phyloP scores from a whole-genome alignment of 2,888 invertebrate species.

The Trachelus iudaicus region DNA sequence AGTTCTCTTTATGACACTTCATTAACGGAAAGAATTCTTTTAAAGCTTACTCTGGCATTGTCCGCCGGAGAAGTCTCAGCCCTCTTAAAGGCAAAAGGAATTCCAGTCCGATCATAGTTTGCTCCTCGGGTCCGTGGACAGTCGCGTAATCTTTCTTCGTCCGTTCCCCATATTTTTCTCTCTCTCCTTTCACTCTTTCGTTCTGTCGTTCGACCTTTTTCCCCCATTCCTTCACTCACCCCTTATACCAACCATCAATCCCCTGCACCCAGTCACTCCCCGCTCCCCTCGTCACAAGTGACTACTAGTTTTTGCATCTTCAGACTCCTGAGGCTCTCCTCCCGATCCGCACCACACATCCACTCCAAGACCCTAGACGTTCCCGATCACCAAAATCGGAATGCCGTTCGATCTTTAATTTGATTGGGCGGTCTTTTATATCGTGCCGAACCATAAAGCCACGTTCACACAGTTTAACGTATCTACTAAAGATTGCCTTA shows the following conservation, averaged over 20 bases:
- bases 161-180: conserved; percentile 16
- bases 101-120: conserved; percentile 59
- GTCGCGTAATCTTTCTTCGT: conserved; percentile 47
- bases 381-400: conserved; percentile 23
- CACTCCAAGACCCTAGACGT: conserved; percentile 21
- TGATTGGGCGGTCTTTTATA: conserved; percentile 8
- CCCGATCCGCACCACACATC: conserved; percentile 11
- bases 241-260: conserved; percentile 6
- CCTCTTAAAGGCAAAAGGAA: conserved; percentile 57
- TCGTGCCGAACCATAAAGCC: not conserved
- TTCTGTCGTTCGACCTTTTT: conserved; percentile 1
- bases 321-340: conserved; percentile 2
- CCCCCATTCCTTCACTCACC: conserved; percentile 3
- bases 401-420: conserved; percentile 12
- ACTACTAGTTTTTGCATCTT: conserved; percentile 34
- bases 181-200: not conserved
- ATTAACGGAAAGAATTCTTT: conserved; percentile 59
- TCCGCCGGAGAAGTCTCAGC: conserved; percentile 34
- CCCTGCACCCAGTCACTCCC: conserved; percentile 11
- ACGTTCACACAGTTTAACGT: not conserved
- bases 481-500: not conserved
- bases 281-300: conserved; percentile 7
- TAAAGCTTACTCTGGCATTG: conserved; percentile 34
- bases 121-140: conserved; percentile 46
- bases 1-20: conserved; percentile 60